Conservation (phyloP, 2,888 invertebrate species). For the Phyto melanocephala region DNA sequence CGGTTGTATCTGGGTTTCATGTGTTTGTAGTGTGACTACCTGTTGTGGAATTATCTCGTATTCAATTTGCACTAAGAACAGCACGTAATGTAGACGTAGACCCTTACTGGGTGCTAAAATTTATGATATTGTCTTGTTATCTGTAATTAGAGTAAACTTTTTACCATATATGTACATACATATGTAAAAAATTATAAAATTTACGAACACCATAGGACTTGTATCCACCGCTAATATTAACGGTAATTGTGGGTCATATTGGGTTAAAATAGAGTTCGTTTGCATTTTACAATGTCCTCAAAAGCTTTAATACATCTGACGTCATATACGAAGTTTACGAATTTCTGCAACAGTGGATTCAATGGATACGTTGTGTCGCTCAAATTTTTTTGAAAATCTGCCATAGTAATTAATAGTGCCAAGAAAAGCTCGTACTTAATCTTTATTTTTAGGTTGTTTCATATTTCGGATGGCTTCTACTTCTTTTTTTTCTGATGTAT, state of each 20-base stretch:
- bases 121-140: slow-evolving; percentile 66
- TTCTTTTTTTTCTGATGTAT: slow-evolving; percentile 70
- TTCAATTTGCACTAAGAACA: slow-evolving; percentile 31
- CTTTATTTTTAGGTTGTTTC: slow-evolving; percentile 66
- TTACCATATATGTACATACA: too few relatives aligned
- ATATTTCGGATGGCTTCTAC: slow-evolving; percentile 71
- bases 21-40: too few relatives aligned
- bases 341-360: slow-evolving; percentile 63
- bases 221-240: slow-evolving; percentile 70
- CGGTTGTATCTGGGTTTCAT: too few relatives aligned
- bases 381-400: too few relatives aligned
- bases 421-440: slow-evolving; percentile 68
- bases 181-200: slow-evolving; percentile 76
- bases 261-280: slow-evolving; percentile 64
- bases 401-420: too few relatives aligned
- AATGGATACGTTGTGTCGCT: too few relatives aligned
- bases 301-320: slow-evolving; percentile 66
- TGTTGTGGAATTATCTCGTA: slow-evolving; percentile 33
- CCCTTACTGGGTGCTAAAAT: slow-evolving; percentile 56
- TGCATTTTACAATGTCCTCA: slow-evolving; percentile 60
- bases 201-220: slow-evolving; percentile 69
- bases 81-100: slow-evolving; percentile 13
- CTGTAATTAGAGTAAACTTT: slow-evolving; percentile 65
- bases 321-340: slow-evolving; percentile 67
- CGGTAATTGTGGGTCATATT: slow-evolving; percentile 68